Percentiles rank a stretch among this genome's conserved stretches.
Conservation (phyloP, 2,113 vertebrate species). For the Paratilapia polleni region DNA sequence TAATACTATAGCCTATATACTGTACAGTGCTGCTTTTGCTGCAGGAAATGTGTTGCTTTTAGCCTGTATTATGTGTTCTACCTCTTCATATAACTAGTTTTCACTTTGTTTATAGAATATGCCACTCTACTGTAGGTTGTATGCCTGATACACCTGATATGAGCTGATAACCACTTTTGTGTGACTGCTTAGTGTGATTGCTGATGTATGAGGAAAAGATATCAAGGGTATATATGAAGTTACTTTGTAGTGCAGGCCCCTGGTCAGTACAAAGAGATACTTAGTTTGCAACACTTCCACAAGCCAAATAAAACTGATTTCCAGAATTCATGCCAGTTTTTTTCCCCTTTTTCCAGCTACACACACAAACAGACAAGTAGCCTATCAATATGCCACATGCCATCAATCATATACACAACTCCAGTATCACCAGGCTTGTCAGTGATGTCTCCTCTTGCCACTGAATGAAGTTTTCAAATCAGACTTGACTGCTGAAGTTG, state of each 20-base stretch:
- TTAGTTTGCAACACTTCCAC: no score
- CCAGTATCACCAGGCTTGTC: background rate
- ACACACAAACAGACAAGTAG: background rate
- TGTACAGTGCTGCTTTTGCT: no score
- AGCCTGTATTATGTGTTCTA: no score
- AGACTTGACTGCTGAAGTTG: conserved; percentile 2
- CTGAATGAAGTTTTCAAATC: background rate
- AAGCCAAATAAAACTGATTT: background rate
- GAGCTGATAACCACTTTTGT: background rate
- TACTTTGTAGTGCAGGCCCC: background rate
- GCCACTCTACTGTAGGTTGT: no score
- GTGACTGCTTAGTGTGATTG: background rate
- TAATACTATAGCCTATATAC: background rate
- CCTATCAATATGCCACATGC: background rate
- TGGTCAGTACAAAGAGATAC: background rate
- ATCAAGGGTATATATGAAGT: background rate
- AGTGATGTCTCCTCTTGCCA: background rate
- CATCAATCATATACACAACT: background rate
- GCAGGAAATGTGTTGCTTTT: no score
- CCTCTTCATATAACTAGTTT: no score
- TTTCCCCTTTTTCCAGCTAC: background rate
- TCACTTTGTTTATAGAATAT: background rate
- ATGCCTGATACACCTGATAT: no score
- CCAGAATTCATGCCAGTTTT: background rate
- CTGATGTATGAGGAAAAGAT: no score